Conservation (phyloP, 1,140 invertebrate genomes). For the Brachionus rubens region DNA sequence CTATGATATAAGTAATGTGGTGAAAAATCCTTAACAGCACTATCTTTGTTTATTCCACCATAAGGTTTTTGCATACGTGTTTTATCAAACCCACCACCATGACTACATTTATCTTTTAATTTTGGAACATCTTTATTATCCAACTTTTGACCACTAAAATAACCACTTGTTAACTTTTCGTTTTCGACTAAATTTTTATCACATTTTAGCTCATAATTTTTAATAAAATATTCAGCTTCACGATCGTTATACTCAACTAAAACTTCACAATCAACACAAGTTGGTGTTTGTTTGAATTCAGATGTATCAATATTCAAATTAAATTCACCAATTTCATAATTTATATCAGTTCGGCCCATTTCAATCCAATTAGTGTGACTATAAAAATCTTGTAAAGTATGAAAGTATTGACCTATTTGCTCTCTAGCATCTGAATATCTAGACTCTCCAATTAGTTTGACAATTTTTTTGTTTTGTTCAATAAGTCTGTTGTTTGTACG, state of each 20-base stretch:
- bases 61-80: not conserved
- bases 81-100: not conserved
- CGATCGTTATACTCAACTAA: not conserved
- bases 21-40: not conserved
- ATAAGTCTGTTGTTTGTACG: not conserved
- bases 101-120: not conserved
- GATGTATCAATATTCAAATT: not conserved
- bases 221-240: too few species aligned
- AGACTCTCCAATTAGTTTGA: not conserved
- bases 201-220: not conserved
- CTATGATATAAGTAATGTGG: not conserved
- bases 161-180: not conserved
- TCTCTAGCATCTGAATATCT: not conserved
- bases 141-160: not conserved
- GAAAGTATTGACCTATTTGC: not conserved
- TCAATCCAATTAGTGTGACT: constrained; percentile 41
- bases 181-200: not conserved
- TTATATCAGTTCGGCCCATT: not conserved
- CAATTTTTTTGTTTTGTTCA: not conserved
- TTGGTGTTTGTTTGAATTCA: not conserved
- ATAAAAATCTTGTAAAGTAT: constrained; percentile 46
- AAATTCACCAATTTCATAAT: not conserved
- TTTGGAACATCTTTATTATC: not conserved
- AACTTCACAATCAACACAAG: not conserved
- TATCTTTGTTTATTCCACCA: constrained; percentile 8